Evolutionary conservation across 2,888 invertebrate species (phyloP), one percentile per base, ranked within the genome.

Genomic region (Hemicrepidius hirtus): DNA sequence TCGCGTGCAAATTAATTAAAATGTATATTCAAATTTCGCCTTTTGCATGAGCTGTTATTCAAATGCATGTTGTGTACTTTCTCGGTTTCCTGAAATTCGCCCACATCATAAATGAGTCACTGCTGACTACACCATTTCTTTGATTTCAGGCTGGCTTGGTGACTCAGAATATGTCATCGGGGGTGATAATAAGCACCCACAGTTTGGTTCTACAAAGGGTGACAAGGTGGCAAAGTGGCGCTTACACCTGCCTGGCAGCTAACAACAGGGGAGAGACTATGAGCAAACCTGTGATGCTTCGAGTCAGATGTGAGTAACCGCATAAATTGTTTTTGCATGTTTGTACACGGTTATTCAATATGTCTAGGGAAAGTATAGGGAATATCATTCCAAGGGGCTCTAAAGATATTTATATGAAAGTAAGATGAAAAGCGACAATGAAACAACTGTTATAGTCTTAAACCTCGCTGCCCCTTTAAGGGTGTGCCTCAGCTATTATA

Each of bases 141-240:
- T 73, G 63, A 80, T 81, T 84, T 18, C 87, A 96, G 95, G 94
- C 94, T 41, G 89, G 90, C 71, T 87, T 91, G 78, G 92, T 96
- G 71, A 90, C 91, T 76, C 95, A 96, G 86, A 96, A 96, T 86
- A 91, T 93, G 85, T 92, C 95, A 46, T 92, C 93, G 67, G 95
- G 96, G 68, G 90, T 96, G 78, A 95, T 96, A 81, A 93, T 96
- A 84, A 96, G 95, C 86, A 95, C 95, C 75, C 94, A 95, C 86
- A 95, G 95, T 69, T 88, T 96, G 80, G 96, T 96, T 66, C 90
- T 96, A 67, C 96, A 96, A 87, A 92, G 92, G 80, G 94, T 96
- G 80, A 93, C 92, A 35, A 90, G 95, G 68, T 92, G 93, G 82
- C 94, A 95, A 82, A 93, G 94, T 74, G 96, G 96, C 4, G 92